A percentile compares a stretch with the other conserved stretches of the same genome.
phyloP scores from a whole-genome alignment of 2,888 invertebrate species.

The Drosophila seclusa region DNA sequence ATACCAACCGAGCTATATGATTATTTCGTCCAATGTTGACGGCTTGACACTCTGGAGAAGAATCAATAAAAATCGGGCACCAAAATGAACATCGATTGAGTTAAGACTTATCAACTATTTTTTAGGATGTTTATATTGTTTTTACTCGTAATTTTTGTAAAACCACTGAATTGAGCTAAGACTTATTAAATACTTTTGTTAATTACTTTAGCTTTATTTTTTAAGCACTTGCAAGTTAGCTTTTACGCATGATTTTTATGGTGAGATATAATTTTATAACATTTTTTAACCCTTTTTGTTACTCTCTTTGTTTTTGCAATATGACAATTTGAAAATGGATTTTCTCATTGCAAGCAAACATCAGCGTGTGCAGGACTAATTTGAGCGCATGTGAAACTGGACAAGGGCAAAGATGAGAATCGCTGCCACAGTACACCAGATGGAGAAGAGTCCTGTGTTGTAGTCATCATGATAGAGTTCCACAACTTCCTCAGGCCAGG shows the following conservation, averaged over 20 bases:
- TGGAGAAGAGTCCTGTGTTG: slow-evolving; percentile 26
- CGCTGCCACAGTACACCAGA: slow-evolving; percentile 43
- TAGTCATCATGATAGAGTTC: slow-evolving; percentile 57
- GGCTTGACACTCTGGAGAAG: too few species aligned
- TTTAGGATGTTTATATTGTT: too few species aligned
- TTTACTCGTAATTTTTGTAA: too few species aligned
- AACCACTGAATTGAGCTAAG: neutral
- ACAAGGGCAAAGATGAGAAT: slow-evolving; percentile 29
- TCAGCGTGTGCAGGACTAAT: neutral
- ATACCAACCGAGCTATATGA: too few species aligned
- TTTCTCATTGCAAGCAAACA: neutral
- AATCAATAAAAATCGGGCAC: too few species aligned
- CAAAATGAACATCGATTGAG: too few species aligned
- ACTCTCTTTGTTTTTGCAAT: neutral
- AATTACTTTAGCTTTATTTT: neutral
- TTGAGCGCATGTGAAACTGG: slow-evolving; percentile 1
- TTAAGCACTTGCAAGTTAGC: neutral
- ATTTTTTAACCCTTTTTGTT: neutral
- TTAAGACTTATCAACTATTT: too few species aligned
- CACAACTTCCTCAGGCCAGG: slow-evolving; percentile 28
- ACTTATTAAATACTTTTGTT: neutral
- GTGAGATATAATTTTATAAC: neutral
- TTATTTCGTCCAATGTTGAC: too few species aligned
- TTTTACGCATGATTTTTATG: neutral
- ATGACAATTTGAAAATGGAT: neutral